phyloP scores from a whole-genome alignment of 2,888 invertebrate species.

The Phymatocera aterrima region DNA sequence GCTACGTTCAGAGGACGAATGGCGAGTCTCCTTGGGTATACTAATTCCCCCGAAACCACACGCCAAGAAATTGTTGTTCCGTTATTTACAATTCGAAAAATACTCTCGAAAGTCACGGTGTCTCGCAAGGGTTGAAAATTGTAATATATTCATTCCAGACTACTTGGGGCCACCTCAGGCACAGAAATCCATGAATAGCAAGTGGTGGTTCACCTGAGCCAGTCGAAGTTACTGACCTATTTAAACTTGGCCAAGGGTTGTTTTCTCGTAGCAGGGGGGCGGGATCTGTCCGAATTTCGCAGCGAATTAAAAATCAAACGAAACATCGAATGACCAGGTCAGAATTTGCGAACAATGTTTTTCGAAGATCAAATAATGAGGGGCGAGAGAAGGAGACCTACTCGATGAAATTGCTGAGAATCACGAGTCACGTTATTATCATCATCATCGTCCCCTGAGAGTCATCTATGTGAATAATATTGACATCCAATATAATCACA shows the following conservation, averaged over 20 bases:
- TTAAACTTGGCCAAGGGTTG: neutral
- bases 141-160: neutral
- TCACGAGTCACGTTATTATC: no score
- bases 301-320: neutral
- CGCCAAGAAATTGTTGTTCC: neutral
- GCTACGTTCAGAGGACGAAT: conserved; percentile 7
- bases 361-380: no score
- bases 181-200: conserved; percentile 13
- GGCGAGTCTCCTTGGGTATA: neutral
- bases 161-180: neutral
- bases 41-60: neutral
- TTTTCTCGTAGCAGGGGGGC: neutral
- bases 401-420: no score
- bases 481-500: no score
- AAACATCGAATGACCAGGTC: neutral
- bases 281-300: neutral
- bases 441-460: no score
- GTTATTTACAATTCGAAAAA: neutral
- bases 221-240: neutral
- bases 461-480: no score
- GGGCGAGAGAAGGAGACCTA: no score
- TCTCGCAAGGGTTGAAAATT: neutral
- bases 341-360: neutral
- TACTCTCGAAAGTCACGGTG: neutral
- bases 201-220: neutral